These are phyloP conservation scores for Sardina pilchardus DNA, from an alignment of 2,113 vertebrate genomes.

Conservation along the genomic window DNA sequence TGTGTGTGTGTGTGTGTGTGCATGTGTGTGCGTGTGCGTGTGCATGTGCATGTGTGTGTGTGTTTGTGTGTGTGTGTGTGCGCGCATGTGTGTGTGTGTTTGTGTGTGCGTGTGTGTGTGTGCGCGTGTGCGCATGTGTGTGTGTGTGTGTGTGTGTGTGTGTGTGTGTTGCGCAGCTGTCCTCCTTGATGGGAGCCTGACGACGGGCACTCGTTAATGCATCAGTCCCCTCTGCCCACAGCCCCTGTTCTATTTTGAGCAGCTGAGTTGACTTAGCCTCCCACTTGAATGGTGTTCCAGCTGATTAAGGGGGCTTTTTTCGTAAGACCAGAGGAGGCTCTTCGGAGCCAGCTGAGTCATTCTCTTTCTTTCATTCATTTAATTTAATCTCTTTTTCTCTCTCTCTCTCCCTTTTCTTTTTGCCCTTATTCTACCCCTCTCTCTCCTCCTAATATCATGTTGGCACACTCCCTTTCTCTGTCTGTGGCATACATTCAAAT, in stretches of 20 bases:
- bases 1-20: background rate
- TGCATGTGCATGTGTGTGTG: too few species aligned
- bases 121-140: background rate
- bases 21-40: background rate
- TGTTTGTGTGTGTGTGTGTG: too few species aligned
- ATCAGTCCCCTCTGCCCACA: background rate
- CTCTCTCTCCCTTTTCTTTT: background rate
- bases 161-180: background rate
- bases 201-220: background rate
- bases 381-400: constrained; percentile 1
- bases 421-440: background rate
- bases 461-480: background rate
- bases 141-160: background rate
- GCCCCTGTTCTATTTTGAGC: background rate
- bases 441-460: background rate
- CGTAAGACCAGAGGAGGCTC: background rate
- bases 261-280: constrained; percentile 9
- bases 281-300: constrained; percentile 19
- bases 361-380: constrained; percentile 24
- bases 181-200: background rate
- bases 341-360: constrained; percentile 24
- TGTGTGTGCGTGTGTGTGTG: background rate
- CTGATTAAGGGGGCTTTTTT: constrained; percentile 15
- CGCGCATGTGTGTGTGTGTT: too few species aligned
- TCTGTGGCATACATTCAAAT: constrained; percentile 22